Evolutionary conservation across 2,888 invertebrate genomes (phyloP).

Genomic region (Melangyna quadrimaculata): DNA sequence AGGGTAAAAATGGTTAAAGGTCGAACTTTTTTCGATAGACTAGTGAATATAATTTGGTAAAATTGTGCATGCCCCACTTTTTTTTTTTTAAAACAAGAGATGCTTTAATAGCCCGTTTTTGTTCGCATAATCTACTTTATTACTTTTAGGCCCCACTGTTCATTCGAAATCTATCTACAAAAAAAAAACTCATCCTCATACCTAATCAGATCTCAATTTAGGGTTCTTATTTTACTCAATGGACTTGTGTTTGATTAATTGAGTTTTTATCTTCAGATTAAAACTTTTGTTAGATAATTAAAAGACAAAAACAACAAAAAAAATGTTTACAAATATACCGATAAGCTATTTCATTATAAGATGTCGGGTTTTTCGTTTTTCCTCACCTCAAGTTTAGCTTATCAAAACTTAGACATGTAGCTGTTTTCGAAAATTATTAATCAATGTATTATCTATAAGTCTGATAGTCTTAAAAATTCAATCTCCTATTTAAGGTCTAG

Average conservation of each 20-base stretch:
- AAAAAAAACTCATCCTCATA: background rate
- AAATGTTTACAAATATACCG: background rate
- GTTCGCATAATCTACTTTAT: background rate
- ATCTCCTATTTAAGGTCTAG: constrained; percentile 40
- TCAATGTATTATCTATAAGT: background rate
- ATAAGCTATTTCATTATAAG: background rate
- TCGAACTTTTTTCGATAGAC: too few species aligned
- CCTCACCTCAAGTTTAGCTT: background rate
- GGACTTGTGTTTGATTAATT: background rate
- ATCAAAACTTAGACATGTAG: background rate
- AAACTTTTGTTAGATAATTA: background rate
- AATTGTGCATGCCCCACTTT: too few species aligned
- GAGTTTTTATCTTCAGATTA: constrained; percentile 12
- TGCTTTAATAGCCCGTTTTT: too few species aligned
- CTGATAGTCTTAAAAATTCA: background rate
- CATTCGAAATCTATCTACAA: background rate
- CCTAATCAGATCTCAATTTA: background rate
- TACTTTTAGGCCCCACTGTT: background rate
- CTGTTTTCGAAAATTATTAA: background rate
- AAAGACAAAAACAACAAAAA: background rate
- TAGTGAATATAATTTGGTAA: too few species aligned
- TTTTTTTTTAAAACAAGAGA: too few species aligned
- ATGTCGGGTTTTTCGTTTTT: background rate
- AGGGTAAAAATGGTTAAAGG: too few species aligned
- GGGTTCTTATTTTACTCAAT: background rate